Conservation (phyloP, 2,888 invertebrate genomes). For the Ecdyonurus torrentis region DNA sequence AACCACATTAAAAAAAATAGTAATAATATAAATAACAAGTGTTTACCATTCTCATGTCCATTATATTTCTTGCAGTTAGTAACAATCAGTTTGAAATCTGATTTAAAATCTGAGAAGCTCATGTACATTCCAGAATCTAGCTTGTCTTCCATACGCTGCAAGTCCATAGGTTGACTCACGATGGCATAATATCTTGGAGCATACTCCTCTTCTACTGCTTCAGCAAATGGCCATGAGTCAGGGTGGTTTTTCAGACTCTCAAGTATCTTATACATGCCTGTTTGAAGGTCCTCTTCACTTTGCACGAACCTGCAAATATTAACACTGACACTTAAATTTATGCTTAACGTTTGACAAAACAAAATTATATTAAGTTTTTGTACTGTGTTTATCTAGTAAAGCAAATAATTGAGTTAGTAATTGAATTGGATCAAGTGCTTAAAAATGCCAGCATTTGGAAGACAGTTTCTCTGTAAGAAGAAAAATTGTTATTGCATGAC, state of each 20-base stretch:
- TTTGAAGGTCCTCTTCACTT: slow-evolving; percentile 69
- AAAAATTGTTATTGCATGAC: too few species aligned
- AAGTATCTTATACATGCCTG: slow-evolving; percentile 82
- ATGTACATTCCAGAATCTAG: slow-evolving; percentile 66
- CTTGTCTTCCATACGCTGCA: slow-evolving; percentile 73
- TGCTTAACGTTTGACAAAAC: too few species aligned
- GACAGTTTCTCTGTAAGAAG: not conserved
- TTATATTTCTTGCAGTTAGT: slow-evolving; percentile 86
- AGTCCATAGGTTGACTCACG: slow-evolving; percentile 64
- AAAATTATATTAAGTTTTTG: not conserved
- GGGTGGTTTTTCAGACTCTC: slow-evolving; percentile 74
- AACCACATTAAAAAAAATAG: too few species aligned
- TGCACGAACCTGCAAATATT: slow-evolving; percentile 38
- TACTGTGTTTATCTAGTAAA: too few species aligned
- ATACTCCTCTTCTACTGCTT: slow-evolving; percentile 83
- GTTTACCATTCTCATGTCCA: slow-evolving; percentile 77
- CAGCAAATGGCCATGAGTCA: slow-evolving; percentile 89
- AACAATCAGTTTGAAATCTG: slow-evolving; percentile 80
- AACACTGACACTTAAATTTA: not conserved
- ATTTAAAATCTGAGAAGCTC: slow-evolving; percentile 61
- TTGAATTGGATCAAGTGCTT: too few species aligned
- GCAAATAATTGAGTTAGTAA: too few species aligned
- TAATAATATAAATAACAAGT: too few species aligned
- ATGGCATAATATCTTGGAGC: slow-evolving; percentile 62
- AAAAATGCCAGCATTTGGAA: not conserved